Evolutionary conservation across 2,888 invertebrate genomes (phyloP).

Genomic region (Rhodophaea formosa): DNA sequence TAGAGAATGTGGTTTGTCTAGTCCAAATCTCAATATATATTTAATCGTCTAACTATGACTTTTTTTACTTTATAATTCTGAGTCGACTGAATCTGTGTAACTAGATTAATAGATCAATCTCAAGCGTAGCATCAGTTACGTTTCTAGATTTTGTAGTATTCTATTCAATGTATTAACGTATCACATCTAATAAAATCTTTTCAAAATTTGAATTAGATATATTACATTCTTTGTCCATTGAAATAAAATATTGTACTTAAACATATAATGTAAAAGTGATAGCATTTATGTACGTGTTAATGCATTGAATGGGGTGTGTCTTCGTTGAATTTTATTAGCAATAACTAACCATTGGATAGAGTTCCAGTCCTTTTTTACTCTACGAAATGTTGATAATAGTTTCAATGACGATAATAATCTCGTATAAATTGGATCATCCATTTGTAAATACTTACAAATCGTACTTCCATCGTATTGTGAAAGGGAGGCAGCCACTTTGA

Average conservation of each 20-base stretch:
- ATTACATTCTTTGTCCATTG: conserved; percentile 53
- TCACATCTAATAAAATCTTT: conserved; percentile 24
- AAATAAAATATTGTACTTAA: conserved; percentile 33
- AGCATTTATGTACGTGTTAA: conserved; percentile 41
- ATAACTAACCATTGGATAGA: conserved; percentile 29
- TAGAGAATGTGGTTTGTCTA: conserved; percentile 79
- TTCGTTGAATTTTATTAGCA: conserved; percentile 28
- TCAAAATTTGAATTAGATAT: conserved; percentile 40
- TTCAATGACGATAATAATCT: conserved; percentile 45
- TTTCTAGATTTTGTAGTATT: conserved; percentile 32
- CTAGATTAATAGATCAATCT: conserved; percentile 54
- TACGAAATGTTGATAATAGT: conserved; percentile 26
- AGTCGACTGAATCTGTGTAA: conserved; percentile 72
- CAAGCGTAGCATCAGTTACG: conserved; percentile 36
- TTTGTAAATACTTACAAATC: conserved; percentile 61
- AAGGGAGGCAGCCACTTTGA: conserved; percentile 39
- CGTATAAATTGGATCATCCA: conserved; percentile 46
- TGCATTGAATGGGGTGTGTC: conserved; percentile 54
- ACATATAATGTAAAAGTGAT: conserved; percentile 34
- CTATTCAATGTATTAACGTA: conserved; percentile 58
- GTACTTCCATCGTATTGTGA: conserved; percentile 46
- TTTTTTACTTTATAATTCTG: conserved; percentile 64
- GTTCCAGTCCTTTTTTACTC: conserved; percentile 37
- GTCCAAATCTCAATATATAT: conserved; percentile 79
- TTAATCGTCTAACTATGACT: conserved; percentile 66